Evolutionary conservation across 2,888 invertebrate genomes (phyloP).

Genomic region (Caenorhabditis imperialis): DNA sequence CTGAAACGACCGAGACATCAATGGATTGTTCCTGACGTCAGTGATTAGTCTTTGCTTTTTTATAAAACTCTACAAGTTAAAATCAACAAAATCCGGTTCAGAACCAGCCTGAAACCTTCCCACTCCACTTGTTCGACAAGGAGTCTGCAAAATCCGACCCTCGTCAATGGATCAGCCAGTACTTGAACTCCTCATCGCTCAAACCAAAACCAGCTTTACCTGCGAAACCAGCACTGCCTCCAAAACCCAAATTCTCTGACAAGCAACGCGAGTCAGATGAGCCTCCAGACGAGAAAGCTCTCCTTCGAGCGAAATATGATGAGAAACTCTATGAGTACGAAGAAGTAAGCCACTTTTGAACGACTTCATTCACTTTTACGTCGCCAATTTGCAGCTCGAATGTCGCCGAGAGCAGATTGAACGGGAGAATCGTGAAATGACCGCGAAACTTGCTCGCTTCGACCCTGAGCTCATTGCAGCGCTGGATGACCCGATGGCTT

Average conservation of each 20-base stretch:
- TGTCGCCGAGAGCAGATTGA: not conserved
- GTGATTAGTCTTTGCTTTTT: not conserved
- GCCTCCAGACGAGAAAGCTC: conserved; percentile 2
- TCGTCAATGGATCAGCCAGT: conserved; percentile 34
- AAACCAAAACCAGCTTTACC: not conserved
- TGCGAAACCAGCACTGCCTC: conserved; percentile 35
- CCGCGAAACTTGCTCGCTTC: conserved; percentile 13
- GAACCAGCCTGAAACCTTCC: conserved; percentile 19
- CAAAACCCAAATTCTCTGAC: conserved; percentile 25
- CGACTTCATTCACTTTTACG: not conserved
- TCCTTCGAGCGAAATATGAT: conserved; percentile 10
- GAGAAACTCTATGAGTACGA: conserved; percentile 16
- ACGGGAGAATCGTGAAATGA: not conserved
- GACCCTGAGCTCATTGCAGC: conserved; percentile 32
- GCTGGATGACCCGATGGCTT: conserved; percentile 14
- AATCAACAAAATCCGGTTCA: conserved; percentile 11
- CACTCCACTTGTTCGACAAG: conserved; percentile 1
- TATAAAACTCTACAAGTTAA: too few relatives aligned
- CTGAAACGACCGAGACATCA: conserved; percentile 1
- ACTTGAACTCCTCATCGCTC: conserved; percentile 7
- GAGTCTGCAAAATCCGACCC: not conserved
- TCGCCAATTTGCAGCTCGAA: conserved; percentile 21
- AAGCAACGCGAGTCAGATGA: not conserved
- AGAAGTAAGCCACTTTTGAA: conserved; percentile 4
- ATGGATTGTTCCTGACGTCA: conserved; percentile 24